Base-by-base conservation (phyloP, 2,113 vertebrate genomes). In the Hemibagrus wyckioides region DNA sequence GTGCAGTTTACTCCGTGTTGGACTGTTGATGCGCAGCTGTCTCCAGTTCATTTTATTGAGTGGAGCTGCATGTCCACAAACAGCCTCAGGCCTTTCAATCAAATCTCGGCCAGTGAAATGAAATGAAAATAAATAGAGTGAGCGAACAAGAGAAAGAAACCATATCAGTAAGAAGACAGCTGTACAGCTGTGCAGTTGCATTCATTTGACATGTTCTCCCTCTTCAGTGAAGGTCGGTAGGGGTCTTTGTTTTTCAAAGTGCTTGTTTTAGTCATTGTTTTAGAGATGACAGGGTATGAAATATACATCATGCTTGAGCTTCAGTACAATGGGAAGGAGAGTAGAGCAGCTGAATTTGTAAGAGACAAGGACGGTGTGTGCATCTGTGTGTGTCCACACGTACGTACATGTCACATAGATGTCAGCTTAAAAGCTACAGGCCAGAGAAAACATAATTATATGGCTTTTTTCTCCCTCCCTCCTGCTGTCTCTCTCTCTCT, bases 1-100 rank as follows among this genome's bases (percentile, higher is more conserved):
- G 33, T 39, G 30, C 54, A 28, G 23, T 69, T 81, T 83, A 67
- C 56, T 88, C 56, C 44, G 63, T 41, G 54, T 48, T 30, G 15
- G 56, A 39, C 33, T 85, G 57, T 87, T 85, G 76, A 84, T 84
- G 85, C 36, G 1, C 19, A 30, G 76, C 50, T 84, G 85, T 71
- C 82, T 82, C 87, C 65, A 57, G 87, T 85, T 87, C 54, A 56
- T 88, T 88, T 82, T 59, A 86, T 67, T 83, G 67, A 89, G 84
- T 75, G n/a, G 86, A 75, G 79, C 80, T 19, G 65, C 75, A 48
- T 80, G 86, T 89, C 87, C 69, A 69, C 87, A 88, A 88, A 91
- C 82, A 89, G 80, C 88, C 91, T 86, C 50, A 41, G 83, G 88
- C 82, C 88, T 80, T 84, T 88, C 88, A 85, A 90, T 88, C 90